Conservation (phyloP, 2,888 invertebrate species). For the Andrena flavipes region DNA sequence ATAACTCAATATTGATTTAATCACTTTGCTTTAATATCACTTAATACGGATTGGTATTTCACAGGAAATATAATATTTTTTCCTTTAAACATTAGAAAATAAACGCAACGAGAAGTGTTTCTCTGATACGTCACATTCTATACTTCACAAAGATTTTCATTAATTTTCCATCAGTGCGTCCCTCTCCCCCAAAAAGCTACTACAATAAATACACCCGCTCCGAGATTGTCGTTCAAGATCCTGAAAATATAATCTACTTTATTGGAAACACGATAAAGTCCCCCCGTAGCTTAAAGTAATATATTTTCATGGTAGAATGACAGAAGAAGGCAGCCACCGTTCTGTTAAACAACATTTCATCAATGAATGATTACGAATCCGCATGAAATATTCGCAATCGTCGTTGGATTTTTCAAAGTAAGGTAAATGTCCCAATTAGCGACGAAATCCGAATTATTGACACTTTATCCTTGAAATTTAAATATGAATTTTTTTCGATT, state of each 20-base stretch:
- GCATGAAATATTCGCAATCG: not conserved
- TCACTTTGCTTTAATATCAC: no score
- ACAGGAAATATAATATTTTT: not conserved
- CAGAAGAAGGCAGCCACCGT: not conserved
- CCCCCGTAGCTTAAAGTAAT: not conserved
- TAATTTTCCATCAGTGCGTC: not conserved
- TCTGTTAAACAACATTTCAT: not conserved
- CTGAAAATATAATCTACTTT: constrained; percentile 7
- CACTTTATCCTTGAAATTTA: no score
- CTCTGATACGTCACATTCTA: not conserved
- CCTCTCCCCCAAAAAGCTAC: not conserved
- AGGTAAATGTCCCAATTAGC: no score
- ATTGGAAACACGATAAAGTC: constrained; percentile 2
- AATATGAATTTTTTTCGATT: no score
- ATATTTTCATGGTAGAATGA: constrained; percentile 3
- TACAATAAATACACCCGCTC: not conserved
- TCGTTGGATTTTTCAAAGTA: not conserved
- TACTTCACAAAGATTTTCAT: not conserved
- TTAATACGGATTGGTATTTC: no score
- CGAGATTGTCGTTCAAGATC: not conserved
- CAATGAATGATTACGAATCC: not conserved
- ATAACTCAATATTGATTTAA: no score
- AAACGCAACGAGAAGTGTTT: not conserved
- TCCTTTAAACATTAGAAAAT: not conserved
- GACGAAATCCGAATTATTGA: no score